Evolutionary conservation across 2,888 invertebrate species (phyloP), one percentile per base, ranked within the genome.

Genomic region (Drosophila quinaria): DNA sequence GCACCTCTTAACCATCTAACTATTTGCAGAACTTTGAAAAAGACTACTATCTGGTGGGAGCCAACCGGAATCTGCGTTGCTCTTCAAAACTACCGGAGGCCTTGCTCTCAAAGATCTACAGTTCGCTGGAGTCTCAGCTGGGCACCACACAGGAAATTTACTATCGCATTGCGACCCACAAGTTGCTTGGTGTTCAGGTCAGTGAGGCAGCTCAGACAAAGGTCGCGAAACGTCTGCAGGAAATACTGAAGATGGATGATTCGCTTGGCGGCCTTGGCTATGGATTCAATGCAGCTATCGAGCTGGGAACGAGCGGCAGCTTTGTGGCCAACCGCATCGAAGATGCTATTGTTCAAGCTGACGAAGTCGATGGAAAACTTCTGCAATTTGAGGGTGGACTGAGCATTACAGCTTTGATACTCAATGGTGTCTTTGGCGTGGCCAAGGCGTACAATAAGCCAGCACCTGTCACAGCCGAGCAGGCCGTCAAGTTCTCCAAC

Each of bases 311-410:
- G 1, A 93, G 94, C 91, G 95, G 96, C 15, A 94, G 93, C 50
- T 95, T 95, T 89, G 94, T 94, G 46, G 94, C 95, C 46, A 95
- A 96, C 68, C 95, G 97, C 59, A 96, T 98, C 25, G 98, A 98
- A 93, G 98, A 98, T 91, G 96, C 97, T n/a, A 94, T 99, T 68
- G 96, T 97, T 3, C 98, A 98, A 90, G 98, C 98, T 2, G 99
- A 99, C 93, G 98, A 99, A 94, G 96, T 97, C 4, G 97, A 98
- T 93, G 96, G 97, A 11, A 95, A 95, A 87, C 95, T 96, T 85
- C 93, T 98, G 71, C 97, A 98, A 93, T 99, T 98, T 93, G 99
- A 99, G 92, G 97, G 97, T 33, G 97, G 97, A 9, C 94, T 98
- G 55, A 96, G 96, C 2, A 95, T 96, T 49, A 97, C 97, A 0